Base-by-base conservation (phyloP, 2,113 vertebrate species). In the Proterorhinus semilunaris region DNA sequence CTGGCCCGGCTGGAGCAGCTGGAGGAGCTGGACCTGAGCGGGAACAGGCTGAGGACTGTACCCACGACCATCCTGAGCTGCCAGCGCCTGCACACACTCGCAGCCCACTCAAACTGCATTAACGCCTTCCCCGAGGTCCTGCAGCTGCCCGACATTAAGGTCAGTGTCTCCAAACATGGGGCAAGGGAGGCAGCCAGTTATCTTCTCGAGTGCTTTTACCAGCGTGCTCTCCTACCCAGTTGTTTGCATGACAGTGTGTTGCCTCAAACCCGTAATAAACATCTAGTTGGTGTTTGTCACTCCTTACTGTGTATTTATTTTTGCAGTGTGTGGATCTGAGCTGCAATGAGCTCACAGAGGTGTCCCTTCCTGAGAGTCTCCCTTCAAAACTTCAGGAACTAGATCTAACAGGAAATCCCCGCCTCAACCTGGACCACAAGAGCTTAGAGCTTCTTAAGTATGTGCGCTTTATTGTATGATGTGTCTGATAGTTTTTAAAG, bases 1-100 rank as follows among this genome's bases (percentile, higher is more conserved):
- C 95, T 99, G 95, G 96, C 96, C 3, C 96, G 94, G 50, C 91
- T 99, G 88, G 97, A 99, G 86, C 94, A 96, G 74, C 92, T 99
- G 71, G 98, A 99, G 74, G 98, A 99, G 88, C 91, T 99, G 1
- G 96, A 99, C 79, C 77, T 99, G 88, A 99, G 98, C 57, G 98
- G 98, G 42, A 99, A 99, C 89, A 92, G 94, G 47, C 93, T 99
- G 88, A 94, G 95, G 87, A 91, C 95, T 2, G 91, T 99, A 82
- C 98, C 98, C 21, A 98, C 97, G 17, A 98, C 98, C 27, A 94
- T 99, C 82, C 90, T 96, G 83, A 96, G 90, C 87, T 99, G 98
- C 71, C 90, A 91, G 66, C 95, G 94, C 44, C 89, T 99, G 94
- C 97, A 99, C 86, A 98, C 96, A 0, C 92, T 98, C 67, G 90